These are phyloP conservation scores for Torymus tubicola DNA, from an alignment of 2,888 invertebrate genomes.

Conservation along the genomic window DNA sequence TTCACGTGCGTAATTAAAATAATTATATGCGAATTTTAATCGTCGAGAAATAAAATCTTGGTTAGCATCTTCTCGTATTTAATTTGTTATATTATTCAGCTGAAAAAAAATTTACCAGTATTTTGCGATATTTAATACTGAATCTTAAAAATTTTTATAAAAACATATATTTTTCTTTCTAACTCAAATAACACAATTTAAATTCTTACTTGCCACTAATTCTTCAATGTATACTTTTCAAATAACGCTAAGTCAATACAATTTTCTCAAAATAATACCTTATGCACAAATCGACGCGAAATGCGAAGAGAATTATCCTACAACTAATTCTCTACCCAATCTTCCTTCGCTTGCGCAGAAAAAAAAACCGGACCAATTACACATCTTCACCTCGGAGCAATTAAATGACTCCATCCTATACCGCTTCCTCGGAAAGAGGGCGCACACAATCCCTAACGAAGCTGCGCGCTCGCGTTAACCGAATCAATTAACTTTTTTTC, in stretches of 20 bases:
- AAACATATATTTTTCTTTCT: too few relatives aligned
- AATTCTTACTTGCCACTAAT: too few relatives aligned
- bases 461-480: conserved; percentile 43
- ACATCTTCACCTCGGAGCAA: conserved; percentile 42
- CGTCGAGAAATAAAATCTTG: not conserved
- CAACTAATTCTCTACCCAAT: conserved; percentile 10
- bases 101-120: too few relatives aligned
- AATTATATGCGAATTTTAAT: conserved; percentile 24
- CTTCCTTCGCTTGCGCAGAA: not conserved
- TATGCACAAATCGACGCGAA: not conserved
- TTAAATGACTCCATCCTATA: conserved; percentile 37
- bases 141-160: too few relatives aligned
- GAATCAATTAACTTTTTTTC: conserved; percentile 53
- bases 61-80: too few relatives aligned
- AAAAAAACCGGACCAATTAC: conserved; percentile 24
- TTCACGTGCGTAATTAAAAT: not conserved
- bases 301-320: conserved; percentile 19
- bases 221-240: too few relatives aligned
- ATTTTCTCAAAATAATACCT: too few relatives aligned
- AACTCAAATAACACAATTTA: too few relatives aligned
- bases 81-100: too few relatives aligned
- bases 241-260: too few relatives aligned
- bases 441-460: conserved; percentile 45
- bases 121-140: too few relatives aligned
- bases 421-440: not conserved